phyloP scores from a whole-genome alignment of 2,113 vertebrate genomes.

The Xenopus tropicalis region UCB_Xtro_10.0 CM004446.2:138471001-138471500 shows the following conservation, averaged over 20 bases:
- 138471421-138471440: too few species aligned
- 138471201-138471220: background rate
- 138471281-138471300: slow-evolving; percentile 87
- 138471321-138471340: slow-evolving; percentile 97
- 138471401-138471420: too few species aligned
- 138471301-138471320: slow-evolving; percentile 98
- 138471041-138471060: slow-evolving; percentile 97
- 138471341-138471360: slow-evolving; percentile 94
- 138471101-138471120: slow-evolving; percentile 95
- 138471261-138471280: background rate
- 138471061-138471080: slow-evolving; percentile 96
- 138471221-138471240: too few species aligned
- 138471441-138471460: too few species aligned
- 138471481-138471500: too few species aligned
- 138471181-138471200: background rate
- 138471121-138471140: slow-evolving; percentile 95
- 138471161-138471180: too few species aligned
- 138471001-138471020: too few species aligned
- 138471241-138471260: background rate
- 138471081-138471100: slow-evolving; percentile 95
- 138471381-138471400: background rate
- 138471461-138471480: too few species aligned
- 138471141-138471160: slow-evolving; percentile 80
- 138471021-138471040: slow-evolving; percentile 71
- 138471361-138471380: slow-evolving; percentile 77